Evolutionary conservation across 1,140 invertebrate genomes (phyloP).

Genomic region (Paralvinella palmiformis): DNA sequence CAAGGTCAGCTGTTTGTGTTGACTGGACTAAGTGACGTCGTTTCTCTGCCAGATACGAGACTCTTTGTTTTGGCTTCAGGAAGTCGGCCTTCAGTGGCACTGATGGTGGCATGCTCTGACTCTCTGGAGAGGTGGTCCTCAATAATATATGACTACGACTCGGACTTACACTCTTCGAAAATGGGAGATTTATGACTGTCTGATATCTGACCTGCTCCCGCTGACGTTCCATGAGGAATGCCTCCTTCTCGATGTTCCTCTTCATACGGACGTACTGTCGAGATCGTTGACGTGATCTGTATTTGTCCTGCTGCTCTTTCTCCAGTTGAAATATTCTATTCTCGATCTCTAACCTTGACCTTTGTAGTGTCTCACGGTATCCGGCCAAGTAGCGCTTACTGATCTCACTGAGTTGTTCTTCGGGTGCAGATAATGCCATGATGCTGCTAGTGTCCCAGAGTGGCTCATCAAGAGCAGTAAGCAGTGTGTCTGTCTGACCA

Average conservation of each 20-base stretch:
- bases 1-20: too few species aligned
- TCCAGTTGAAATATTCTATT: slow-evolving; percentile 6
- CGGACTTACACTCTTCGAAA: not conserved
- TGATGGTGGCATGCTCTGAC: not conserved
- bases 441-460: slow-evolving; percentile 12
- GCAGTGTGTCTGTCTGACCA: slow-evolving; percentile 41
- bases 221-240: slow-evolving; percentile 2
- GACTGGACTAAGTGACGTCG: not conserved
- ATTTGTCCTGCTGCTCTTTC: not conserved
- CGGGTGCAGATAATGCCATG: not conserved
- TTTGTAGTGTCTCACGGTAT: slow-evolving; percentile 9
- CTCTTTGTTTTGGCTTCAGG: slow-evolving; percentile 1
- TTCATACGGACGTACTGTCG: not conserved
- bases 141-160: not conserved
- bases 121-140: not conserved
- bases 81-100: not conserved
- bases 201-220: not conserved
- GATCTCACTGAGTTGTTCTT: not conserved
- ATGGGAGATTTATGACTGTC: not conserved
- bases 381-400: slow-evolving; percentile 7
- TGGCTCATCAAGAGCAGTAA: slow-evolving; percentile 34
- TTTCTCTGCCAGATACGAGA: not conserved
- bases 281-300: not conserved
- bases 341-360: slow-evolving; percentile 11
- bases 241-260: not conserved